Conservation (phyloP, 2,888 invertebrate species). For the Oxycera nigricornis region DNA sequence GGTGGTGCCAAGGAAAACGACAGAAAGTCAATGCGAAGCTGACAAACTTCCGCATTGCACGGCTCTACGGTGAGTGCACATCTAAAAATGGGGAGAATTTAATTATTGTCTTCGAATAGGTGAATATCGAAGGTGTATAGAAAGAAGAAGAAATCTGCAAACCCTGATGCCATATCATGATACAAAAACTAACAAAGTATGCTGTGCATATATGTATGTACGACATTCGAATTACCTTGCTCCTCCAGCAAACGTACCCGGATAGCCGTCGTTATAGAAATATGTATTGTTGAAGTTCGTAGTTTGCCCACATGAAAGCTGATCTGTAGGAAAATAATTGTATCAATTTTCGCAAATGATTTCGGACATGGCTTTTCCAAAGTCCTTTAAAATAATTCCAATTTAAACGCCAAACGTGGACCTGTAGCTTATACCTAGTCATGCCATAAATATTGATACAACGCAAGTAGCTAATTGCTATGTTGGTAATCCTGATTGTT, state of each 20-base stretch:
- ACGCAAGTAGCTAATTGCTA: too few species aligned
- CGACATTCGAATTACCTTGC: conserved; percentile 59
- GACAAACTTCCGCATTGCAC: conserved; percentile 66
- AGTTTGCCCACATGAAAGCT: conserved; percentile 73
- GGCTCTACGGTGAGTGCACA: conserved; percentile 77
- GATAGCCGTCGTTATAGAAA: conserved; percentile 80
- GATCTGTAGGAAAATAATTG: conserved; percentile 68
- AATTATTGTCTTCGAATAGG: too few species aligned
- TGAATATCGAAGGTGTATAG: too few species aligned
- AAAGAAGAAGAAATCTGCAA: too few species aligned
- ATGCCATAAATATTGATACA: too few species aligned
- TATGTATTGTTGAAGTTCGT: conserved; percentile 83
- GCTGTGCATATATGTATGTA: not conserved
- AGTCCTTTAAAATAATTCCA: too few species aligned
- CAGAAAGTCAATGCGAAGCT: conserved; percentile 80
- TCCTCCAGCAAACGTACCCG: conserved; percentile 73
- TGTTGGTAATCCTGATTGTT: too few species aligned
- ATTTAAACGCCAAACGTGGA: too few species aligned
- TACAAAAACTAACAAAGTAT: not conserved
- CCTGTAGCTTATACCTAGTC: too few species aligned
- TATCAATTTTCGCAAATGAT: too few species aligned
- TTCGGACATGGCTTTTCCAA: too few species aligned
- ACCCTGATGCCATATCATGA: too few species aligned
- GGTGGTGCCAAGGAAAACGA: conserved; percentile 77
- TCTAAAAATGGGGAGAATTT: conserved; percentile 59